phyloP scores from a whole-genome alignment of 2,888 invertebrate species.

The Mythimna albipuncta region DNA sequence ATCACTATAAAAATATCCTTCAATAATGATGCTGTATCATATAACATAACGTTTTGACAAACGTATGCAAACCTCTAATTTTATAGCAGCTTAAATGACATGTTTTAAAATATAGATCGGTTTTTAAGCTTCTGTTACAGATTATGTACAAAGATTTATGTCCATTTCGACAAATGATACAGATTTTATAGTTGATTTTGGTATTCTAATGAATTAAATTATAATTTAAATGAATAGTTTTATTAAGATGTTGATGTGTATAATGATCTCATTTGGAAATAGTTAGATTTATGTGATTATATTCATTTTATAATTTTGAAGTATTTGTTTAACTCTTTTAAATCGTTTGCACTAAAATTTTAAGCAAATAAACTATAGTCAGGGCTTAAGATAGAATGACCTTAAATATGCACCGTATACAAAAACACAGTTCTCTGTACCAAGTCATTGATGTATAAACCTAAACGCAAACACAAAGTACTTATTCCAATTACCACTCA shows the following conservation, averaged over 20 bases:
- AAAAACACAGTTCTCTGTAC: not conserved
- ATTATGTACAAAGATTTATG: conserved; percentile 54
- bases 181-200: conserved; percentile 49
- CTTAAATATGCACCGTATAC: not conserved
- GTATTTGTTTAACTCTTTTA: conserved; percentile 3
- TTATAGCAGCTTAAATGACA: conserved; percentile 39
- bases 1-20: conserved; percentile 13
- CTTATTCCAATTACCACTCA: too few relatives aligned
- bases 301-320: conserved; percentile 9
- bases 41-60: conserved; percentile 9
- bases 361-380: not conserved
- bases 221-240: conserved; percentile 47
- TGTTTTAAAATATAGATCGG: conserved; percentile 46
- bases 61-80: conserved; percentile 32
- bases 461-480: too few relatives aligned
- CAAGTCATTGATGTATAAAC: not conserved
- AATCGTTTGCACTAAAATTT: not conserved
- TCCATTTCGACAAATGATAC: conserved; percentile 55
- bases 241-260: conserved; percentile 50
- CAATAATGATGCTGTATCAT: not conserved
- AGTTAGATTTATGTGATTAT: conserved; percentile 58
- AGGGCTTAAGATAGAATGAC: not conserved
- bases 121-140: conserved; percentile 51
- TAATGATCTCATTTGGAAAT: conserved; percentile 53
- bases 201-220: conserved; percentile 45